phyloP scores from a whole-genome alignment of 2,113 vertebrate genomes.

The Amblyornis subalaris region DNA sequence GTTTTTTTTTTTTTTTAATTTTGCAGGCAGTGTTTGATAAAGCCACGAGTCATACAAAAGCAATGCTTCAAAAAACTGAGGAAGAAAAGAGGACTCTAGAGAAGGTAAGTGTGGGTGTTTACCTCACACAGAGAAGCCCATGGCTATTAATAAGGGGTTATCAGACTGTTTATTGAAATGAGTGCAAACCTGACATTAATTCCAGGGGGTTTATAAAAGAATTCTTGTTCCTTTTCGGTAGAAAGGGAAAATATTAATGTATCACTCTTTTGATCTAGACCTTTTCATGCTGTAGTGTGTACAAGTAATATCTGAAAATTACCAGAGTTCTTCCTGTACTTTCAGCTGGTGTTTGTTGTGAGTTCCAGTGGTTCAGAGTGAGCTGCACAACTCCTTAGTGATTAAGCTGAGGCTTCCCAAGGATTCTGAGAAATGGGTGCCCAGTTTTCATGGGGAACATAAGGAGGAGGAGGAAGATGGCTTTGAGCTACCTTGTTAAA shows the following conservation, averaged over 20 bases:
- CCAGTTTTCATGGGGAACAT: not conserved
- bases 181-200: not conserved
- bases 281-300: not conserved
- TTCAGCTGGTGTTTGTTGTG: not conserved
- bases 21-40: conserved; percentile 84
- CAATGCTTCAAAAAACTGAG: conserved; percentile 84
- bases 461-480: not conserved
- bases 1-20: not conserved
- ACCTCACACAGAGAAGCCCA: not conserved
- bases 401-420: not conserved
- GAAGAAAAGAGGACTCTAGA: conserved; percentile 84
- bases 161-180: not conserved
- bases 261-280: not conserved
- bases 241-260: not conserved
- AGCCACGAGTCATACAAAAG: conserved; percentile 88
- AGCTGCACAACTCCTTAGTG: not conserved
- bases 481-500: not conserved
- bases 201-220: not conserved
- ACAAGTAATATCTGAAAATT: not conserved
- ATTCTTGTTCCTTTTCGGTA: not conserved
- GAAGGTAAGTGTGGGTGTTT: conserved; percentile 73
- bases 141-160: not conserved
- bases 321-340: not conserved
- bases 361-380: not conserved
- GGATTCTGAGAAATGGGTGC: not conserved